These are phyloP conservation scores for Diarsia brunnea DNA, from an alignment of 2,888 invertebrate species.

Conservation along the genomic window DNA sequence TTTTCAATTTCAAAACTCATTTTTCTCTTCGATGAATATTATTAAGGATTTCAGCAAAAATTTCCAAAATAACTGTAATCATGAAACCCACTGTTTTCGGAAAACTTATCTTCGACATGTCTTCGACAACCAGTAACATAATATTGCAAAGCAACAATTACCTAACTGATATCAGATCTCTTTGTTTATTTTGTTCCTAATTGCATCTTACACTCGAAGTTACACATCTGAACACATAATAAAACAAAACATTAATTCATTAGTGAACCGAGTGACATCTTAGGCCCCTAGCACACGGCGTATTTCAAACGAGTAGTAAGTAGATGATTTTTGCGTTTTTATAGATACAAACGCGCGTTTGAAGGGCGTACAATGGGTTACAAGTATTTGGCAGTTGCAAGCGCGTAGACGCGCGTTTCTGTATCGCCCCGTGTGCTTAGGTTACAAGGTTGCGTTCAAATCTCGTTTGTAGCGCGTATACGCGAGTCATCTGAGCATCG, in stretches of 20 bases:
- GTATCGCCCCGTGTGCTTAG: no score
- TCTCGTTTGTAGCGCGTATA: no score
- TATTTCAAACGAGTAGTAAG: no score
- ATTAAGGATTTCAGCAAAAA: not conserved
- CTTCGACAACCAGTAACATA: not conserved
- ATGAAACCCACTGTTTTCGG: not conserved
- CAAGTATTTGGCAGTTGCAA: no score
- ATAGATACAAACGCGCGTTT: no score
- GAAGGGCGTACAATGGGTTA: no score
- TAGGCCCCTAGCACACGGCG: no score
- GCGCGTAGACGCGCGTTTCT: no score
- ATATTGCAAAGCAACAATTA: constrained; percentile 2
- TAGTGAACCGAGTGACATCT: not conserved
- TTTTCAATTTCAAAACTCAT: no score
- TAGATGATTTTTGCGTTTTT: no score
- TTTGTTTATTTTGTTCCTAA: not conserved
- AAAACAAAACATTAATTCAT: not conserved
- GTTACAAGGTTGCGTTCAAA: no score
- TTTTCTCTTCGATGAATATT: not conserved
- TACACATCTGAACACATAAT: not conserved
- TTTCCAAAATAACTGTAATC: not conserved
- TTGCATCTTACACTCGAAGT: not conserved
- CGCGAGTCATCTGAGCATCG: no score
- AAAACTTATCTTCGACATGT: not conserved
- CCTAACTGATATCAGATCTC: not conserved